Percentiles rank a stretch among this genome's conserved stretches.
phyloP scores from a whole-genome alignment of 1,140 invertebrate species.

The Pentalonia nigronervosa region DNA sequence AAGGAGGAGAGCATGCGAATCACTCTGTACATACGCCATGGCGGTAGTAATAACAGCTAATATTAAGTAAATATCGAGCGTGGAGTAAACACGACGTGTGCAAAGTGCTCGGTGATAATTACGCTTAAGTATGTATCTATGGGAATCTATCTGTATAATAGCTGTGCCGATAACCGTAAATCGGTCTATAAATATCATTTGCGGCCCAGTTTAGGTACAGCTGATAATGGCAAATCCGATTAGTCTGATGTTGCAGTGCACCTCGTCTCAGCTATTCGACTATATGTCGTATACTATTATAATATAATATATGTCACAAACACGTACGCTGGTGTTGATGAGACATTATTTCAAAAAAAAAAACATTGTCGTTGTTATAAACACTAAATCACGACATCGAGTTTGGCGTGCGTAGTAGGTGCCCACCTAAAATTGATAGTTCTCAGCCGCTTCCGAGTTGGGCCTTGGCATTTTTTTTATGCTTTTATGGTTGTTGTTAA shows the following conservation, averaged over 20 bases:
- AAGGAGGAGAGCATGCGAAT: no score
- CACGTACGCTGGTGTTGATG: no score
- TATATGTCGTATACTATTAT: no score
- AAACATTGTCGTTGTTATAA: no score
- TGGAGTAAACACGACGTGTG: neutral
- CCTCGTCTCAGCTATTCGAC: no score
- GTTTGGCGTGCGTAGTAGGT: no score
- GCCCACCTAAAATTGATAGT: no score
- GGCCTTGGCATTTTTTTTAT: neutral
- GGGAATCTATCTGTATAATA: neutral
- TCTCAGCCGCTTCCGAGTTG: no score
- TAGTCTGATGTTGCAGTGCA: neutral
- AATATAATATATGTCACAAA: neutral
- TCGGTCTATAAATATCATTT: neutral
- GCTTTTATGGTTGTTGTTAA: neutral
- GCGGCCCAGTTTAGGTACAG: neutral
- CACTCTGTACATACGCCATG: neutral
- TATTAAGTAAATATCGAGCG: neutral
- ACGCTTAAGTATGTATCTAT: neutral
- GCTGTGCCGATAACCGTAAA: neutral
- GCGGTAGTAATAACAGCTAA: neutral
- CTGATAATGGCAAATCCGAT: neutral
- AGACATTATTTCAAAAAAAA: no score
- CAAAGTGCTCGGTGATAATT: neutral
- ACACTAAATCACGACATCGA: no score